Base-by-base conservation (phyloP, 1,140 invertebrate genomes). In the Lepidurus couesii region DNA sequence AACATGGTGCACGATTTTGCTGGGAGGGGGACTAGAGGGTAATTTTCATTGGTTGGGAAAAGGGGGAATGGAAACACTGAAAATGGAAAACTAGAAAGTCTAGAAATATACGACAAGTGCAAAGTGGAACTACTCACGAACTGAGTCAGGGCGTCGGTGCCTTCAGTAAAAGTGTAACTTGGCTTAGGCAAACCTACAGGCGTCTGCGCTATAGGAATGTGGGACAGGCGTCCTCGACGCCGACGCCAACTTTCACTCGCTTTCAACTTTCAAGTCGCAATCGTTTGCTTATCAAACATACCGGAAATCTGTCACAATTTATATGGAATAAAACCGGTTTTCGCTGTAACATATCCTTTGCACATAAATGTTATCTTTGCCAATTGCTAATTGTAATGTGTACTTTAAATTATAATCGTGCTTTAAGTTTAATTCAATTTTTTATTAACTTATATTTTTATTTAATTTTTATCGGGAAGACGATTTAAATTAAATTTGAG, bases 131-230 rank as follows among this genome's bases (percentile, higher is more conserved):
- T 65, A 65, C 53, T 65, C 53, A 65, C 53, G 53, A 16, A 65
- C 53, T 65, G 53, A 65, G 53, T 65, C 16, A 65, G 53, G 53
- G 53, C 13, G 53, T 65, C 53, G 53, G 53, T 65, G 16, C 1
- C 6, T 16, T 65, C 53, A 65, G 53, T 65, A 65, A 65, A 65
- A 65, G 3, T 65, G 53, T 21, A 65, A 65, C n/a, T n/a, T 65
- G 16, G 13, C 53, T 21, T 1, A 13, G 21, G 53, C 53, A 65
- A 65, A 65, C 53, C 53, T 13, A 21, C 16, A 21, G 53, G 53
- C 53, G 53, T 65, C 53, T 65, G 53, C 53, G 53, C 53, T 16
- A 65, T 65, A 65, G 13, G 53, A 65, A 65, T 65, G 53, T 65
- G 21, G 53, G 53, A 13, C 53, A 65, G 53, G 53, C 53, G 53